Percentiles rank a stretch among this genome's conserved stretches.
phyloP scores from a whole-genome alignment of 2,797 vertebrate species.

The Falco biarmicus region DNA sequence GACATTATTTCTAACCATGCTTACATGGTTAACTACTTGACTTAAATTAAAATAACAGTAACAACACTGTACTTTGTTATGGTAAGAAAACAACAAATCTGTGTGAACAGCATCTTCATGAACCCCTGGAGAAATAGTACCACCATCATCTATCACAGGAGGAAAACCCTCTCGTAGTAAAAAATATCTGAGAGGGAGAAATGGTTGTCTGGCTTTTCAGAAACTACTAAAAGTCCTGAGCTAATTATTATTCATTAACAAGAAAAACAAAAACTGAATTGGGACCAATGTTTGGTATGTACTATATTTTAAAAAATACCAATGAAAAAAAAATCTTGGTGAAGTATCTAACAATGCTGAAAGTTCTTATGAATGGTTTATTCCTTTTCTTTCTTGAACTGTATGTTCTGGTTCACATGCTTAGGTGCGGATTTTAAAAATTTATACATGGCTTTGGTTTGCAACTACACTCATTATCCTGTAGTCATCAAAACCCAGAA shows the following conservation, averaged over 20 bases:
- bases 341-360: not conserved
- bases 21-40: not conserved
- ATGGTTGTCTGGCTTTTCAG: not conserved
- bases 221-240: not conserved
- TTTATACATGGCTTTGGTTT: not conserved
- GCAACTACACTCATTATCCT: not conserved
- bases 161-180: not conserved
- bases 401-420: not conserved
- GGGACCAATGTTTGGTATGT: not conserved
- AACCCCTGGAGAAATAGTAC: not conserved
- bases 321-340: not conserved
- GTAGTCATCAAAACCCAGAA: not conserved
- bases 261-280: not conserved
- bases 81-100: not conserved
- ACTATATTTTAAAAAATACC: not conserved
- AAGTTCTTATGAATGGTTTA: not conserved
- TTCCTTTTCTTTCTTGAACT: not conserved
- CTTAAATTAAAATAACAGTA: not conserved
- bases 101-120: not conserved
- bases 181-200: not conserved
- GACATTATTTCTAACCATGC: not conserved
- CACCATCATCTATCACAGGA: not conserved
- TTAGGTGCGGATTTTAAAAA: not conserved
- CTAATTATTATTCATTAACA: not conserved
- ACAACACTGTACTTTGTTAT: not conserved